These are phyloP conservation scores for Drymodes brunneopygia DNA, from an alignment of 2,113 vertebrate genomes.

Conservation along the genomic window DNA sequence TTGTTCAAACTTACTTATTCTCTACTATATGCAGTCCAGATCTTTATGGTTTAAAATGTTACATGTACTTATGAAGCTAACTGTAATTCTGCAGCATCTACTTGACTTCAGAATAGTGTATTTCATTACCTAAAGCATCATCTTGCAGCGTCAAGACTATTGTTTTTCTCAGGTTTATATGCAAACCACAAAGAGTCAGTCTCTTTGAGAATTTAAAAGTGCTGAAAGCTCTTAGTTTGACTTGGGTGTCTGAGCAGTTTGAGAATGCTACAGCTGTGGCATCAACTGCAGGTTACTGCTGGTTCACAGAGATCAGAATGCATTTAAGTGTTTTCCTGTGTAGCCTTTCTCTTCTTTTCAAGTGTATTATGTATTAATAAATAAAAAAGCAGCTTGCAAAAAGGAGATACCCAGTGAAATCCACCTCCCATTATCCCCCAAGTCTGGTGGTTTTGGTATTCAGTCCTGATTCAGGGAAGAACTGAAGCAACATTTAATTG, in stretches of 20 bases:
- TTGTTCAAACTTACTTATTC: not conserved
- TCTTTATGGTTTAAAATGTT: not conserved
- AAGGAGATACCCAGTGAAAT: not conserved
- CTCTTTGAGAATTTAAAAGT: not conserved
- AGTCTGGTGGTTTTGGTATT: not conserved
- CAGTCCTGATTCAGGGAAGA: not conserved
- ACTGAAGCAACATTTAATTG: not conserved
- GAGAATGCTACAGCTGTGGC: not conserved
- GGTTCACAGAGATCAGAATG: not conserved
- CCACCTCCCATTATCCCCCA: not conserved
- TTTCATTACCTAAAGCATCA: not conserved
- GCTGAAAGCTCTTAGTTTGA: not conserved
- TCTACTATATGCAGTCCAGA: not conserved
- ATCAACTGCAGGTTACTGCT: not conserved
- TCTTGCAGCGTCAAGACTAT: not conserved
- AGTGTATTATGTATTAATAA: not conserved
- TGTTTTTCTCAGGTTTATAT: not conserved
- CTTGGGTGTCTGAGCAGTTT: not conserved
- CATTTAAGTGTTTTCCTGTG: not conserved
- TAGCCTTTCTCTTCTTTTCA: not conserved
- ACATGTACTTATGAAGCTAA: not conserved
- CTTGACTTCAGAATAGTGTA: not conserved
- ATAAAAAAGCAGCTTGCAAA: not conserved
- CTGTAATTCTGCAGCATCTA: not conserved
- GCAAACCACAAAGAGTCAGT: not conserved